Percentiles rank a stretch among this genome's conserved stretches.
These are phyloP conservation scores for Bombus sylvicola DNA, from an alignment of 1,140 invertebrate genomes.

Conservation along the genomic window DNA sequence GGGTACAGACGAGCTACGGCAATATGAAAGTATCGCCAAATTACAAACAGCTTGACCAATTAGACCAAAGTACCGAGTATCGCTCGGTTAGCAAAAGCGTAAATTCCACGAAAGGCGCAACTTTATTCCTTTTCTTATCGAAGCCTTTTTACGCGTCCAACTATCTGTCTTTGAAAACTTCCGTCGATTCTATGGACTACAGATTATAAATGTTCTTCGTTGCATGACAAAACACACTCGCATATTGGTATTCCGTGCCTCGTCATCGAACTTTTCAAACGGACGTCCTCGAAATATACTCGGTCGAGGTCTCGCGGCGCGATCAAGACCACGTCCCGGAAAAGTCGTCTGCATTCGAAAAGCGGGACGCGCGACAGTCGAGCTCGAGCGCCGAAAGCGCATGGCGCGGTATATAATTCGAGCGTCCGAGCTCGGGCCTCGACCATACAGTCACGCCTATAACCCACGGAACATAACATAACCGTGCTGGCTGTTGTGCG, in stretches of 20 bases:
- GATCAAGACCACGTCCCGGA: neutral
- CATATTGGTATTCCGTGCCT: too few relatives aligned
- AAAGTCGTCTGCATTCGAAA: neutral
- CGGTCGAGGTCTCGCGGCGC: neutral
- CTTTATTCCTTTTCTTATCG: too few relatives aligned
- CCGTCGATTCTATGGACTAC: neutral
- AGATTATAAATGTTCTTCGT: neutral
- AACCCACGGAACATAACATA: conserved; percentile 71
- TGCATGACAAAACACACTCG: neutral
- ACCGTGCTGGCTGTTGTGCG: conserved; percentile 72
- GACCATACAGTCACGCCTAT: conserved; percentile 65
- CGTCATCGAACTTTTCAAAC: conserved; percentile 5
- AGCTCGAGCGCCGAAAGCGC: neutral
- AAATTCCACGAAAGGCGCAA: too few relatives aligned
- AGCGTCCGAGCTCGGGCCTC: conserved; percentile 35
- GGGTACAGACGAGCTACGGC: too few relatives aligned
- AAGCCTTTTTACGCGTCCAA: fast-evolving
- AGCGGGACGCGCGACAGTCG: neutral
- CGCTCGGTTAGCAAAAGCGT: too few relatives aligned
- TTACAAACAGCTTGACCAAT: too few relatives aligned
- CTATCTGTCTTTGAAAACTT: neutral
- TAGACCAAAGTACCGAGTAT: too few relatives aligned
- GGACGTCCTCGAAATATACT: neutral
- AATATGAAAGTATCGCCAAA: too few relatives aligned
- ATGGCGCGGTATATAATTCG: conserved; percentile 19